Evolutionary conservation across 2,797 vertebrate species (phyloP), one percentile per base, ranked within the genome.

Genomic region (Aphelocoma californica): DNA sequence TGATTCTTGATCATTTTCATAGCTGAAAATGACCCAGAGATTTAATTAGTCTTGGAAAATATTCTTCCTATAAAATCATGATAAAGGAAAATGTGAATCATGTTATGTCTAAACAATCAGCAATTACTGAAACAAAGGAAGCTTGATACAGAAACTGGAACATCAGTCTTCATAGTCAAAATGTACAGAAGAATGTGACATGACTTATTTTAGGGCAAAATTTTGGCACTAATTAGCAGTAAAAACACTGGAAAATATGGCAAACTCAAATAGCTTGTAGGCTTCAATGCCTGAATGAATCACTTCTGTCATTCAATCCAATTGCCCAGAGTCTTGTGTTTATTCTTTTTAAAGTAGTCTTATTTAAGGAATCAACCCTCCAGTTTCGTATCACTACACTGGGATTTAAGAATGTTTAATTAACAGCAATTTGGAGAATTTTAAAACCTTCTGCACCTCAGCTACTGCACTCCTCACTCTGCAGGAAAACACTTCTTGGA

Each of bases 181-280:
- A 90, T 0, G 1, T 47, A 61, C 18, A 56, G 57, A 81, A 87
- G 34, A 65, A 58, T 2, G 26, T 31, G 45, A 61, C 0, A 0
- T 20, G 36, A 81, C 90, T 90, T 89, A 79, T 89, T 82, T 81
- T 19, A 65, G 44, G 45, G 53, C 45, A 91, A 91, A 91, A 87
- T 7, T 14, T 19, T 83, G 53, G 60, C 74, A 80, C 28, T 60
- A 62, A 10, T 9, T 86, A 73, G 56, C 26, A 81, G n/a, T 51
- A 82, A 71, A 92, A 92, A 53, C 57, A 57, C 38, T 91, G 86
- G 81, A 81, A 95, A 95, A 82, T 61, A 78, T 6, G 54, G 75
- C 57, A 92, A 89, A 92, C 32, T 42, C 60, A 89, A 56, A 6
- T 38, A 86, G 42, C 42, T 86, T 28, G 18, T 4, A 66, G 50